A percentile compares a stretch with the other conserved stretches of the same genome.
These are phyloP conservation scores for Panopea generosa DNA, from an alignment of 2,888 invertebrate genomes.

Conservation along the genomic window DNA sequence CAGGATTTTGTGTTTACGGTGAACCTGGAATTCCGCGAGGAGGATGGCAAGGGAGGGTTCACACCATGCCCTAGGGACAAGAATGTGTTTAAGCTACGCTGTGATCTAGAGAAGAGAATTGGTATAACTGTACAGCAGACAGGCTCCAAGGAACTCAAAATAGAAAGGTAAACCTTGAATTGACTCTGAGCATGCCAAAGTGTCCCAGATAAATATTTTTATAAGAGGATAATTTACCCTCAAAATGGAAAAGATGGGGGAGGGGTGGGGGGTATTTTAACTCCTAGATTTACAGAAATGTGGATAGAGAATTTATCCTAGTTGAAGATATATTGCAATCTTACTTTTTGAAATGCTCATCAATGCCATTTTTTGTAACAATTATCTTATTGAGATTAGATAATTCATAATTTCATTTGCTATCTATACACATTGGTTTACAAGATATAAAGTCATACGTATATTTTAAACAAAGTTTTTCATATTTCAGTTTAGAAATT, in stretches of 20 bases:
- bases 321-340: too few relatives aligned
- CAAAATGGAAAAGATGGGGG: background rate
- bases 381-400: too few relatives aligned
- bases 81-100: conserved; percentile 88
- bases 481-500: too few relatives aligned
- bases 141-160: conserved; percentile 88
- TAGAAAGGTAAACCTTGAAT: conserved; percentile 92
- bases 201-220: background rate
- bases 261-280: background rate
- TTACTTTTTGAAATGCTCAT: too few relatives aligned
- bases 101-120: conserved; percentile 94
- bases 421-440: too few relatives aligned
- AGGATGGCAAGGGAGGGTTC: conserved; percentile 86
- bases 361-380: too few relatives aligned
- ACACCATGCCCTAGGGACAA: conserved; percentile 91
- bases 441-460: too few relatives aligned
- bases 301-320: too few relatives aligned
- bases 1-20: conserved; percentile 94
- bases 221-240: too few relatives aligned
- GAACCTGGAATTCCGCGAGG: conserved; percentile 92
- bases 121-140: conserved; percentile 91
- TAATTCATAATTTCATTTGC: too few relatives aligned
- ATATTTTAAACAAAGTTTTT: too few relatives aligned
- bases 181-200: background rate
- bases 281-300: too few relatives aligned